phyloP scores from a whole-genome alignment of 2,888 invertebrate species.

The Heterodera filipjevi region DNA sequence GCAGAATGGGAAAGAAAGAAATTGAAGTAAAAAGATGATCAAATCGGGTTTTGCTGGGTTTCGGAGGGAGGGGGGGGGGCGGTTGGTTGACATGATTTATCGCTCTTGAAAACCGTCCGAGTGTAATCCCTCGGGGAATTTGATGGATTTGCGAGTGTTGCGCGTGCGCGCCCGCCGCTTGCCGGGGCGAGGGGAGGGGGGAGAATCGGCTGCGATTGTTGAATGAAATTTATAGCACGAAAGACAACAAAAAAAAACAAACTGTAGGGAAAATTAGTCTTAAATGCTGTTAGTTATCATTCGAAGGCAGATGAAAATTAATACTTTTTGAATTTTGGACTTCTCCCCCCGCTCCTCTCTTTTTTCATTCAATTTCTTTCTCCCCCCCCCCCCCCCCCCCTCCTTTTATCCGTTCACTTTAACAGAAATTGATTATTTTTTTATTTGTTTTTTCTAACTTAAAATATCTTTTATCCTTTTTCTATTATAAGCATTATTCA shows the following conservation, averaged over 20 bases:
- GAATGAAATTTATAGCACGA: conserved; percentile 7
- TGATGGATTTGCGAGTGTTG: conserved; percentile 8
- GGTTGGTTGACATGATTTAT: conserved; percentile 6
- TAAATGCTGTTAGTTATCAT: no score
- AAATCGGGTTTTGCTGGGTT: conserved; percentile 1
- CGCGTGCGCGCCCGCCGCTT: conserved; percentile 5
- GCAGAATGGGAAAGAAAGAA: background rate
- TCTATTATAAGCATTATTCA: no score
- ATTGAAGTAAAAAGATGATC: conserved; percentile 12
- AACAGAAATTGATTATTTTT: no score
- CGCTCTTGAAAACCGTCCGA: conserved; percentile 3
- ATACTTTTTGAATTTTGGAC: no score
- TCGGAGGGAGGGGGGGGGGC: background rate
- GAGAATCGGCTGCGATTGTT: background rate
- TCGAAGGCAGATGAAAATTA: no score
- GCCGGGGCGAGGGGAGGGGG: background rate
- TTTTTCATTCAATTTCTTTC: no score
- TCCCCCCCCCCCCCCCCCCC: no score
- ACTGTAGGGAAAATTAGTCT: background rate
- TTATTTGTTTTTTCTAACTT: no score
- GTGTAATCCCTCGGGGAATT: background rate
- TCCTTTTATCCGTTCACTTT: no score
- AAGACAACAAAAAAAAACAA: background rate
- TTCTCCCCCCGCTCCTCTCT: no score
- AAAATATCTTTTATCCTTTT: no score